These are phyloP conservation scores for Argyresthia goedartella DNA, from an alignment of 2,888 invertebrate genomes.

Conservation along the genomic window DNA sequence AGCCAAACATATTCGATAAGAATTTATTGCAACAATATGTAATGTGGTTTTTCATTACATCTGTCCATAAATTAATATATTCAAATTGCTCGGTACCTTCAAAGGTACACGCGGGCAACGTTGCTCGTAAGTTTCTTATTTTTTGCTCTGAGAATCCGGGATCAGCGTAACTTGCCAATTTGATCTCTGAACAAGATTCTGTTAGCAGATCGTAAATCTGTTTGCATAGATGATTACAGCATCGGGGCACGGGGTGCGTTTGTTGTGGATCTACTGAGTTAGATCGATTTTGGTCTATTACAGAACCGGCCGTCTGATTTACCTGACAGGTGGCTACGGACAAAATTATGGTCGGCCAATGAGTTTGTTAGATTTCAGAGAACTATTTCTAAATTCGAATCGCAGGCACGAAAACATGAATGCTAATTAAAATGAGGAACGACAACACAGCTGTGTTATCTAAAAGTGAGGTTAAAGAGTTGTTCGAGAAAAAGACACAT, in stretches of 20 bases:
- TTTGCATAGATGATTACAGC: slow-evolving; percentile 11
- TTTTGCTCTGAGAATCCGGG: neutral
- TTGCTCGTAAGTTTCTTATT: neutral
- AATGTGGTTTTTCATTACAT: neutral
- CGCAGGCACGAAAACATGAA: too few species aligned
- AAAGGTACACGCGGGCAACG: neutral
- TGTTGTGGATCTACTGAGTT: slow-evolving; percentile 18
- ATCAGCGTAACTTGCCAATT: slow-evolving; percentile 12
- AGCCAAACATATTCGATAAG: slow-evolving; percentile 2
- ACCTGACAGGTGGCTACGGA: too few species aligned
- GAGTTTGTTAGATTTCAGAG: too few species aligned
- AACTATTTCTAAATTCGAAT: too few species aligned
- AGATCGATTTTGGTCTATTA: slow-evolving; percentile 53
- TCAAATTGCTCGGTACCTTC: slow-evolving; percentile 1
- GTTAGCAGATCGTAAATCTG: slow-evolving; percentile 45
- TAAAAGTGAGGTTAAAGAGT: too few species aligned
- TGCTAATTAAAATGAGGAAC: too few species aligned
- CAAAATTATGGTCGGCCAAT: too few species aligned
- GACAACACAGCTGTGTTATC: too few species aligned
- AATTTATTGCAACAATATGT: neutral
- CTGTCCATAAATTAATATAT: slow-evolving; percentile 1
- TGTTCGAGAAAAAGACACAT: too few species aligned
- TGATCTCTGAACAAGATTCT: slow-evolving; percentile 16
- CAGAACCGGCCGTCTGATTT: slow-evolving; percentile 5
- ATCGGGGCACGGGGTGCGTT: slow-evolving; percentile 14